Conservation (phyloP, 2,797 vertebrate species). For the Lophotriccus pileatus region DNA sequence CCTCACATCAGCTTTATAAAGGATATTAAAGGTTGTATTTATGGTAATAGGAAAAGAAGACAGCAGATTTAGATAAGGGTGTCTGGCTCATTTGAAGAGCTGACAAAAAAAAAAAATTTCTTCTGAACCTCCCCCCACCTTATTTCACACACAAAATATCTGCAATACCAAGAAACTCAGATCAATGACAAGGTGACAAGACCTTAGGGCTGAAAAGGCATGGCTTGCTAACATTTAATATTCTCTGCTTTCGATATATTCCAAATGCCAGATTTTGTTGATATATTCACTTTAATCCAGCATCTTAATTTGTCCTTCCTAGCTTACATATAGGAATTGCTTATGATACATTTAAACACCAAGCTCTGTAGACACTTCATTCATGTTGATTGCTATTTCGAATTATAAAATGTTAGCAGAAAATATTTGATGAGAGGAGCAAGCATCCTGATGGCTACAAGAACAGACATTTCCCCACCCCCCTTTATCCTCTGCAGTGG, state of each 20-base stretch:
- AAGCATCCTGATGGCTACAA: background rate
- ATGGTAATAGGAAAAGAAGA: background rate
- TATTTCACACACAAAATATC: background rate
- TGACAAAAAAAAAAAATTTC: background rate
- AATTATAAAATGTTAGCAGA: background rate
- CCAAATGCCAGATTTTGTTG: background rate
- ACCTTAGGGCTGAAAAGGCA: background rate
- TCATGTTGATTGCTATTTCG: background rate
- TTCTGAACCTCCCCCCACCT: background rate
- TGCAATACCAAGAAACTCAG: background rate
- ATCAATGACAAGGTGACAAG: slow-evolving; percentile 1
- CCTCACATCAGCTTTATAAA: background rate
- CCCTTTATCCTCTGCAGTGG: background rate
- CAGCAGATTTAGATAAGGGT: background rate
- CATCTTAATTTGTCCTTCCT: background rate
- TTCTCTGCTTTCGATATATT: background rate
- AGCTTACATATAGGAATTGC: background rate
- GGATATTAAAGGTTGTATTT: background rate
- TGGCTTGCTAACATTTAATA: background rate
- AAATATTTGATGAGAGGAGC: background rate
- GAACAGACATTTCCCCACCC: background rate
- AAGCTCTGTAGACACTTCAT: slow-evolving; percentile 34
- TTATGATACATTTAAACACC: background rate
- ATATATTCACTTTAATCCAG: background rate
- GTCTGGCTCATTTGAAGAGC: background rate